Percentiles rank a stretch among this genome's conserved stretches.
Conservation (phyloP, 2,888 invertebrate species). For the Notodonta dromedarius region DNA sequence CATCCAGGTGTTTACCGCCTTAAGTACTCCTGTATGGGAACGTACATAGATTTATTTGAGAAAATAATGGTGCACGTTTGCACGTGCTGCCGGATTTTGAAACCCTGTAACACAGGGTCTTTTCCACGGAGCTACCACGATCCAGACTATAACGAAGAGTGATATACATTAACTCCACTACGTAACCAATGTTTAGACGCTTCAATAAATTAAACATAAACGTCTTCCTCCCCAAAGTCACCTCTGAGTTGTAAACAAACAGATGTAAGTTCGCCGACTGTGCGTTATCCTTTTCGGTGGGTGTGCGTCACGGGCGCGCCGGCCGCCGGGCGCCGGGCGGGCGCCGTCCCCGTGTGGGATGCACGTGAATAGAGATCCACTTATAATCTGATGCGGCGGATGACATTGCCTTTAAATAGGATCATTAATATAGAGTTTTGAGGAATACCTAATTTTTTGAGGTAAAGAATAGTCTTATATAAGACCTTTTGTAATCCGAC, state of each 20-base stretch:
- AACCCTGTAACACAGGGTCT: no score
- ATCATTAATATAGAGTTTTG: not conserved
- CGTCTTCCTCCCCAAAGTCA: conserved; percentile 16
- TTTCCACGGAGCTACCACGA: no score
- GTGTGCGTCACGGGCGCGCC: conserved; percentile 60
- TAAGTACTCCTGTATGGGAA: no score
- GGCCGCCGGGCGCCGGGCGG: conserved; percentile 20
- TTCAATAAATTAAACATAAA: conserved; percentile 8
- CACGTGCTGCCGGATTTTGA: no score
- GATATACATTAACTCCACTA: not conserved
- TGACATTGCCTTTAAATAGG: conserved; percentile 20
- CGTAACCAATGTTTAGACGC: not conserved
- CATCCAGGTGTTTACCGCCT: no score
- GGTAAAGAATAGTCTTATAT: no score
- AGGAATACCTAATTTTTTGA: not conserved
- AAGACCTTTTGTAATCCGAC: no score
- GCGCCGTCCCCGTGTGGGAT: conserved; percentile 35
- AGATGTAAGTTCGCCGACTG: conserved; percentile 32
- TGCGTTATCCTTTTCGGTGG: conserved; percentile 34
- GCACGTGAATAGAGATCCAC: conserved; percentile 13
- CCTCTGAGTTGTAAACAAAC: conserved; percentile 38
- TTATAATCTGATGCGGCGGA: conserved; percentile 27
- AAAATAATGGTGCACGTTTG: no score
- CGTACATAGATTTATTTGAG: no score
- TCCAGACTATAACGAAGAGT: no score